A percentile compares a stretch with the other conserved stretches of the same genome.
phyloP scores from a whole-genome alignment of 2,888 invertebrate species.

The Diadegma fenestrale region DNA sequence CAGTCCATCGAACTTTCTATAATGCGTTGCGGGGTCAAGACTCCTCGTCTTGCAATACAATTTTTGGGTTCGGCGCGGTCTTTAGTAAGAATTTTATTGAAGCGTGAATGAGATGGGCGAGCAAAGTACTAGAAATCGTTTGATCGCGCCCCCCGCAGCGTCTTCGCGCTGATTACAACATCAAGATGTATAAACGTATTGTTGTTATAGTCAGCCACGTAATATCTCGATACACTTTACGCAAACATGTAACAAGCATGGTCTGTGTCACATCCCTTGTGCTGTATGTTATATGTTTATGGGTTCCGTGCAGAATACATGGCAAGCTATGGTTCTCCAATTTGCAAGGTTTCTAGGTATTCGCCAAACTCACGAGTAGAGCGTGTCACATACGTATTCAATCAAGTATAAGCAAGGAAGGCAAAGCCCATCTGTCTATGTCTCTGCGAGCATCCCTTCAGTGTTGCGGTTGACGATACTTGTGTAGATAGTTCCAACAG shows the following conservation, averaged over 20 bases:
- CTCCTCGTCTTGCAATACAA: not conserved
- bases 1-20: conserved; percentile 1
- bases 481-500: conserved; percentile 10
- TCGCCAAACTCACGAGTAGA: conserved; percentile 19
- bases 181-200: conserved; percentile 22
- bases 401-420: conserved; percentile 18
- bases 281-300: not conserved
- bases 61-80: not conserved
- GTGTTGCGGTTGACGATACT: conserved; percentile 17
- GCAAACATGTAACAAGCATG: not conserved
- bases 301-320: conserved; percentile 19
- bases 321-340: conserved; percentile 15
- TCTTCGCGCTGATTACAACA: conserved; percentile 11
- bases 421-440: conserved; percentile 38
- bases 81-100: conserved; percentile 8
- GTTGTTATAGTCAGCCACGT: conserved; percentile 29
- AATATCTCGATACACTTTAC: conserved; percentile 15
- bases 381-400: conserved; percentile 25
- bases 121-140: conserved; percentile 17
- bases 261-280: not conserved
- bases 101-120: conserved; percentile 44
- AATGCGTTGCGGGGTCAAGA: not conserved
- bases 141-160: conserved; percentile 23
- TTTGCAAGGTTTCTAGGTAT: conserved; percentile 9
- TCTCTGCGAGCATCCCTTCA: conserved; percentile 30